These are phyloP conservation scores for Laodelphax striatellus DNA, from an alignment of 1,140 invertebrate genomes.

Conservation along the genomic window DNA sequence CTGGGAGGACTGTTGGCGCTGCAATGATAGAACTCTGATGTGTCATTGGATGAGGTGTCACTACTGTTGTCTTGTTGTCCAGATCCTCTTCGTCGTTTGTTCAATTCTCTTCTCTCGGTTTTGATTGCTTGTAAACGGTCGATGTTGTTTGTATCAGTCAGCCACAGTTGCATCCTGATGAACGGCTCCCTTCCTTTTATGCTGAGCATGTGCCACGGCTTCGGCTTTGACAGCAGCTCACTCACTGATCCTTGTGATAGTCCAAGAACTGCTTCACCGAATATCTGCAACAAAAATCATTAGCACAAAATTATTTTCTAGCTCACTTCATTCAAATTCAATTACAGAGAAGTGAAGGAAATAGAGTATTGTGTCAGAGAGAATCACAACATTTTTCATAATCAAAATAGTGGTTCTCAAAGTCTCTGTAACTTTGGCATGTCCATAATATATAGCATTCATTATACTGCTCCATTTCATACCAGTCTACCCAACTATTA, in stretches of 20 bases:
- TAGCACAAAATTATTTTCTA: too few relatives aligned
- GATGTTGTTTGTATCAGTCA: constrained; percentile 88
- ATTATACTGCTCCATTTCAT: too few relatives aligned
- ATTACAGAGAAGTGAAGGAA: too few relatives aligned
- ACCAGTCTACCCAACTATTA: too few relatives aligned
- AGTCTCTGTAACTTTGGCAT: too few relatives aligned
- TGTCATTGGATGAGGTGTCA: constrained; percentile 77
- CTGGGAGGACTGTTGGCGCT: constrained; percentile 48
- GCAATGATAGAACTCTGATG: constrained; percentile 77
- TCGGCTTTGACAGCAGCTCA: constrained; percentile 93
- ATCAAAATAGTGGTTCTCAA: too few relatives aligned
- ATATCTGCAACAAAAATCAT: constrained; percentile 48
- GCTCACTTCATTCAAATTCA: too few relatives aligned
- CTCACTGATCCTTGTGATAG: constrained; percentile 95
- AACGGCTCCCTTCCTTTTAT: constrained; percentile 97
- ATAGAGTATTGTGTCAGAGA: too few relatives aligned
- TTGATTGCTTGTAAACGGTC: constrained; percentile 76
- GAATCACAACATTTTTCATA: too few relatives aligned
- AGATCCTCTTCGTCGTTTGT: constrained; percentile 58
- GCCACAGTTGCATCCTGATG: constrained; percentile 95
- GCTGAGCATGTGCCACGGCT: constrained; percentile 98
- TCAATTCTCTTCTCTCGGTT: constrained; percentile 79
- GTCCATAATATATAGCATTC: too few relatives aligned
- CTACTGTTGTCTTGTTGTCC: constrained; percentile 57
- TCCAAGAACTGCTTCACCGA: constrained; percentile 91